phyloP scores from a whole-genome alignment of 2,113 vertebrate genomes.

The Eptesicus fuscus region DNA sequence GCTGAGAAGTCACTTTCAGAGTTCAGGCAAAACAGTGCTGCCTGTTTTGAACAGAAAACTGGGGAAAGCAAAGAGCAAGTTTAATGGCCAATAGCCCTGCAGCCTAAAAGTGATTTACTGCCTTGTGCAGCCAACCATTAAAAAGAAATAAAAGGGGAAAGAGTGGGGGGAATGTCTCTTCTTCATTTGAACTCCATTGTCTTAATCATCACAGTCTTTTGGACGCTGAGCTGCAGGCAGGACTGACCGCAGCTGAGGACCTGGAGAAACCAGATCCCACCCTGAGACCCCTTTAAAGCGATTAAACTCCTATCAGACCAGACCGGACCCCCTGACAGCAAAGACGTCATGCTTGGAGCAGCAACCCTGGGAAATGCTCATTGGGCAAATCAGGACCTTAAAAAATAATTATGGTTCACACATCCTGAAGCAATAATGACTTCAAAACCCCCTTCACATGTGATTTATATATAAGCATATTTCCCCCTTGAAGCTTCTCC shows the following conservation, averaged over 20 bases:
- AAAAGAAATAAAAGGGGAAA: background rate
- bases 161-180: background rate
- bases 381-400: constrained; percentile 66
- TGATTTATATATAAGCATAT: constrained; percentile 66
- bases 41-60: background rate
- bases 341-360: constrained; percentile 69
- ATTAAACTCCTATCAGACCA: constrained; percentile 66
- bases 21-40: background rate
- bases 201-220: constrained; percentile 34
- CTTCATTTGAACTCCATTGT: constrained; percentile 43
- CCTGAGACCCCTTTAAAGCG: constrained; percentile 53
- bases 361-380: constrained; percentile 56
- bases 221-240: background rate
- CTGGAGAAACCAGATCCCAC: constrained; percentile 58
- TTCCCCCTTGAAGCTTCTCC: constrained; percentile 54
- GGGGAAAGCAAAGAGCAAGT: background rate
- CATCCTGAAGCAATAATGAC: constrained; percentile 72
- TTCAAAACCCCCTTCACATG: constrained; percentile 61
- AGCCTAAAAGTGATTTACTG: background rate
- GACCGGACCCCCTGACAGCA: constrained; percentile 47
- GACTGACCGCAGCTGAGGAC: constrained; percentile 50
- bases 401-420: constrained; percentile 70
- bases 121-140: background rate
- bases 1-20: background rate
- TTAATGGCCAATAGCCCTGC: background rate